phyloP scores from a whole-genome alignment of 2,888 invertebrate species.

The Hanleya hanleyi region DNA sequence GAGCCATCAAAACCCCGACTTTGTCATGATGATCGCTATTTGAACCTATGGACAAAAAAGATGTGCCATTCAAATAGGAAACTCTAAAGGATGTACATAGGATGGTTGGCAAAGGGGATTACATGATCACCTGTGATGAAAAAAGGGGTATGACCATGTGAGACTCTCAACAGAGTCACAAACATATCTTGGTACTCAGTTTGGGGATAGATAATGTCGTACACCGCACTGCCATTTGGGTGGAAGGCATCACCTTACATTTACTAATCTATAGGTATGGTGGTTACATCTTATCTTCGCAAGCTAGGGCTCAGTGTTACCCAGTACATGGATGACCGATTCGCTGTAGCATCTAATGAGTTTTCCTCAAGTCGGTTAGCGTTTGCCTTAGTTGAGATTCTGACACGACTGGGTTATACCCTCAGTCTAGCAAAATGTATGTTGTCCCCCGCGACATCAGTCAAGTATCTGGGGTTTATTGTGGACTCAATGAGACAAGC shows the following conservation, averaged over 20 bases:
- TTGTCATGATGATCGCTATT: constrained; percentile 21
- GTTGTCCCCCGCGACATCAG: neutral
- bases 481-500: constrained; percentile 9
- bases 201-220: constrained; percentile 20
- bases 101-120: constrained; percentile 9
- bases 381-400: neutral
- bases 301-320: neutral
- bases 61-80: constrained; percentile 2
- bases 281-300: constrained; percentile 13
- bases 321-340: constrained; percentile 28
- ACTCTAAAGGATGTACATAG: constrained; percentile 20
- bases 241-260: constrained; percentile 26
- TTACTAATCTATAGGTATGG: constrained; percentile 23
- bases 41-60: constrained; percentile 17
- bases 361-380: neutral
- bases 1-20: constrained; percentile 29
- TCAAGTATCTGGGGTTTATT: constrained; percentile 19
- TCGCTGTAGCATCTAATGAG: constrained; percentile 9
- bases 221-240: constrained; percentile 2
- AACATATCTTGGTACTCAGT: constrained; percentile 29
- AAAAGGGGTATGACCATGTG: constrained; percentile 31
- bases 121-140: constrained; percentile 12
- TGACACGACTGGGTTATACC: constrained; percentile 23
- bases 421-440: neutral
- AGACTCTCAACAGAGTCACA: neutral